These are phyloP conservation scores for Desoria tigrina DNA, from an alignment of 2,888 invertebrate species.

Conservation along the genomic window DNA sequence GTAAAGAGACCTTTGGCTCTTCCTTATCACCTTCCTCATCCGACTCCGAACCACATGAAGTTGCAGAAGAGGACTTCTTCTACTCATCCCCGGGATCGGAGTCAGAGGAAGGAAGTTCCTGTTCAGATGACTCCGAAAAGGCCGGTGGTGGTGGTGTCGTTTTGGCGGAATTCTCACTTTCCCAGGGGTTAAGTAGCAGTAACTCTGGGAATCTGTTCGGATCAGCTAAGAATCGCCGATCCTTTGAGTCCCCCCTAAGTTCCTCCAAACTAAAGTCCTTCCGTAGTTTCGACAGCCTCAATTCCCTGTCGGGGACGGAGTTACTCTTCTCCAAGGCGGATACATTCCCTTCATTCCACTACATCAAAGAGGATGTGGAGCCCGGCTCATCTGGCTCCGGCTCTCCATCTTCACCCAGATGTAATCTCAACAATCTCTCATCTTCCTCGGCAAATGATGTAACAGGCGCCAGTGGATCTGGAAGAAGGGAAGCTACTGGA, in stretches of 20 bases:
- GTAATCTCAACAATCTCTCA: conserved; percentile 10
- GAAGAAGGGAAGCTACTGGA: neutral
- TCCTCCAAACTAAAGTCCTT: conserved; percentile 58
- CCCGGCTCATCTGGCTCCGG: conserved; percentile 32
- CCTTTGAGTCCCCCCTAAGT: conserved; percentile 42
- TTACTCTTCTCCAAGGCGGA: conserved; percentile 53
- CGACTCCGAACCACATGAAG: conserved; percentile 50
- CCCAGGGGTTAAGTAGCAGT: conserved; percentile 14
- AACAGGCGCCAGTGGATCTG: conserved; percentile 5
- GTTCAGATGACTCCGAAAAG: conserved; percentile 47
- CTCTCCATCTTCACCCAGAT: conserved; percentile 1
- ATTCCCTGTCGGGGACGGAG: conserved; percentile 54
- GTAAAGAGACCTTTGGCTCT: conserved; percentile 46
- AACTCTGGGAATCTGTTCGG: conserved; percentile 39
- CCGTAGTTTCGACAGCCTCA: conserved; percentile 61
- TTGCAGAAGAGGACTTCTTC: conserved; percentile 54
- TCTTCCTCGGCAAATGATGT: conserved; percentile 18
- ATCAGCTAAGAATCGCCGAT: conserved; percentile 44
- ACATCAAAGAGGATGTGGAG: conserved; percentile 51
- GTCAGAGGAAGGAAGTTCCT: conserved; percentile 39
- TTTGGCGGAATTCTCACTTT: conserved; percentile 52
- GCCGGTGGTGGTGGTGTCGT: conserved; percentile 52
- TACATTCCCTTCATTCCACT: conserved; percentile 52
- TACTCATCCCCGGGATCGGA: conserved; percentile 48
- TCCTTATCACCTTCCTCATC: conserved; percentile 45